Evolutionary conservation across 2,888 invertebrate species (phyloP).

Genomic region (Empis livida): DNA sequence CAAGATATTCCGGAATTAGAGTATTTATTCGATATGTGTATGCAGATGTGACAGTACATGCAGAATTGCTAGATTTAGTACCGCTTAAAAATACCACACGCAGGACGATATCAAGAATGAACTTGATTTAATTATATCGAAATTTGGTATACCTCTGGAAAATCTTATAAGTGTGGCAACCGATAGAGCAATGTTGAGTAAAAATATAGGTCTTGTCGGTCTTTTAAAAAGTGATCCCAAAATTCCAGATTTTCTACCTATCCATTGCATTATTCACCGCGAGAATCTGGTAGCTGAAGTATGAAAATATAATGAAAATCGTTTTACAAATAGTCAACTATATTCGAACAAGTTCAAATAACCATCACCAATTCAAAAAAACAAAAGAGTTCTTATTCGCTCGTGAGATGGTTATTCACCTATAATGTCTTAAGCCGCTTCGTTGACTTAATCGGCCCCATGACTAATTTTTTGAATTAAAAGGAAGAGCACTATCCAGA

Average conservation of each 20-base stretch:
- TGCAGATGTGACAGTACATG: too few species aligned
- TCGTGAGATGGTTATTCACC: not conserved
- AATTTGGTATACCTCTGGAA: not conserved
- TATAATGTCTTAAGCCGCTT: not conserved
- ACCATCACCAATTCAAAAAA: not conserved
- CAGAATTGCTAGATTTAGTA: not conserved
- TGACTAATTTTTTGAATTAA: not conserved
- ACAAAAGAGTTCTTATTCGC: not conserved
- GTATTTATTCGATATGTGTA: not conserved
- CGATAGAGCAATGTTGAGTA: not conserved
- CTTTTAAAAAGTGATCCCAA: too few species aligned
- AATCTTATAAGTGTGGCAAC: not conserved
- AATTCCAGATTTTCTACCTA: too few species aligned
- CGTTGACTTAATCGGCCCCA: not conserved
- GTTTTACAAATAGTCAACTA: not conserved
- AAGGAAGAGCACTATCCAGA: not conserved
- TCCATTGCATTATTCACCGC: too few species aligned
- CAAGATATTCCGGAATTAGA: not conserved
- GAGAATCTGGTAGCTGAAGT: not conserved
- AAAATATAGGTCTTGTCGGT: too few species aligned
- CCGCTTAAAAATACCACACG: not conserved
- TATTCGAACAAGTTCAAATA: not conserved
- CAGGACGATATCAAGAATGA: not conserved
- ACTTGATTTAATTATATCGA: not conserved
- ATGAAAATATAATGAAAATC: not conserved